Evolutionary conservation across 2,797 vertebrate genomes (phyloP), one percentile per base, ranked within the genome.

Genomic region (Gymnopithys bicolor): DNA sequence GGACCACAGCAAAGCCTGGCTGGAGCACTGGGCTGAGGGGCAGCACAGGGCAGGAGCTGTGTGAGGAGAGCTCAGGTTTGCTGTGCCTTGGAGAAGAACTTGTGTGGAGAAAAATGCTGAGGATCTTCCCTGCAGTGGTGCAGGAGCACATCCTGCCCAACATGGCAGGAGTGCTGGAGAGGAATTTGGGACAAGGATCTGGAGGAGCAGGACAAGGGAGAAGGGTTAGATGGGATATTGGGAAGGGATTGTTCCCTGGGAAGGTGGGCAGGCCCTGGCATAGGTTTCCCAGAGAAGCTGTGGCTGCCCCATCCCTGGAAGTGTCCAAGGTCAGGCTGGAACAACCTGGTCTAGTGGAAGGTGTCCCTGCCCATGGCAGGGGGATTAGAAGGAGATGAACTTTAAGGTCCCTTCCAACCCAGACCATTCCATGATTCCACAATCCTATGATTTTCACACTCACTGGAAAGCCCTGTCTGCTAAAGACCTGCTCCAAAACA

Each of bases 401-500:
- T 39, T 39, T 39, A 39, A 39, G 13, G 39, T 39, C 39, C 39
- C 39, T 39, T 39, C 39, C 39, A 39, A 39, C 39, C 39, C 39
- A 39, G 13, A 39, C 39, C 39, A 39, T 39, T 35, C 30, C 15
- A 33, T 39, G 80, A 4, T 18, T 13, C 0, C 24, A 2, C 0
- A 5, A 24, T 30, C 3, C 24, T 3, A 19, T 19, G n/a, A 5
- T 37, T 39, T 48, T 2, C 5, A 10, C 0, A 19, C 32, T 15
- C 66, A 0, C 35, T 11, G 4, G 32, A 16, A 25, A 32, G 41
- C 12, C 35, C 67, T 30, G n/a, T 4, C 55, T 66, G 56, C 68
- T 21, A 0, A 5, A 51, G 53, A 17, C 15, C 62, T 7, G 69
- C 56, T 78, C 83, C 79, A 18, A 18, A 37, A 23, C 32, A 2